These are phyloP conservation scores for Astropecten irregularis DNA, from an alignment of 53 echinoderm and acorn worm species.

Conservation along the genomic window DNA sequence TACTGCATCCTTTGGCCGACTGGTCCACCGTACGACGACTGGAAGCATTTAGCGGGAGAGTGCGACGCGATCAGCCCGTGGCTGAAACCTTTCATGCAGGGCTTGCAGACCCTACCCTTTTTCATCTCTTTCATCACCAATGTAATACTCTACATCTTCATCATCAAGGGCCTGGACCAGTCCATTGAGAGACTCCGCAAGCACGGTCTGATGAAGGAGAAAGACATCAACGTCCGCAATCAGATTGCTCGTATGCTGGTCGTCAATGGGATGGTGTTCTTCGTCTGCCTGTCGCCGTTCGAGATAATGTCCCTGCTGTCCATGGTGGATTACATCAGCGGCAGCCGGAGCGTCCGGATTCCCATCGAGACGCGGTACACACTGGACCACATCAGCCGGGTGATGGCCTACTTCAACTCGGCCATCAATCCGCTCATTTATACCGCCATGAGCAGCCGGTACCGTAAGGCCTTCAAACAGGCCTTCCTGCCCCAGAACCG, in stretches of 20 bases:
- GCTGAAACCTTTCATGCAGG: conserved; percentile 51
- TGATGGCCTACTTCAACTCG: conserved; percentile 72
- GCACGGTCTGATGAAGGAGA: conserved; percentile 67
- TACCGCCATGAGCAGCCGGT: conserved; percentile 71
- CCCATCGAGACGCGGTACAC: conserved; percentile 12
- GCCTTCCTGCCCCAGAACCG: conserved; percentile 57
- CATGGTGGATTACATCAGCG: conserved; percentile 12
- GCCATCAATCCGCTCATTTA: conserved; percentile 75
- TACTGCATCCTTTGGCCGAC: conserved; percentile 67
- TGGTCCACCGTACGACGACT: conserved; percentile 24
- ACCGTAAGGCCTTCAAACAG: conserved; percentile 72
- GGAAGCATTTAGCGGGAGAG: conserved; percentile 45
- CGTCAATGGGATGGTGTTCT: conserved; percentile 76
- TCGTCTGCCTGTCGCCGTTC: conserved; percentile 77
- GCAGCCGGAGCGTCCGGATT: neutral
- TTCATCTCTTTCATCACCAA: conserved; percentile 67
- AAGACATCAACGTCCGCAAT: conserved; percentile 71
- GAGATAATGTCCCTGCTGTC: conserved; percentile 62
- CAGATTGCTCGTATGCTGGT: conserved; percentile 84
- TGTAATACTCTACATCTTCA: conserved; percentile 63
- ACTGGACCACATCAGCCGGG: conserved; percentile 44
- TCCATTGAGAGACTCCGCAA: conserved; percentile 61
- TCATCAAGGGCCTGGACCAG: conserved; percentile 68
- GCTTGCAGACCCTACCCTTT: conserved; percentile 68
- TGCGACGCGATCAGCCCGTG: conserved; percentile 30